Evolutionary conservation across 1,140 invertebrate species (phyloP).

Genomic region (Pararge aegeria): DNA sequence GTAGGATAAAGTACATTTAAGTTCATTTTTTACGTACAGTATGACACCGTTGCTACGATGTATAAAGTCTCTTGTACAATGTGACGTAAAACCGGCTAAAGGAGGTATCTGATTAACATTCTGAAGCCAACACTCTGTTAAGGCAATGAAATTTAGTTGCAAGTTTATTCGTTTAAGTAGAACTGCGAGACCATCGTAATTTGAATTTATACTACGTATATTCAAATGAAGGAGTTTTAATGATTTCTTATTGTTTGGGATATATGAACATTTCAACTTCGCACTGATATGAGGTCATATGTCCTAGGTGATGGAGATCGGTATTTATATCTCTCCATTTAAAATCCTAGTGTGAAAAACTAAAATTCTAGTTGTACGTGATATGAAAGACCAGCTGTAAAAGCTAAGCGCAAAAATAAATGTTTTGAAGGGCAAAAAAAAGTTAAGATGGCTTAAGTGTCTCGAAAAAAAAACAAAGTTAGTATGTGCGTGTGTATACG

Average conservation of each 20-base stretch:
- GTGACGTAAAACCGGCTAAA: not conserved
- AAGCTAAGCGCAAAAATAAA: not conserved
- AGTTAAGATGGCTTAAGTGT: not conserved
- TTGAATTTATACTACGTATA: constrained; percentile 5
- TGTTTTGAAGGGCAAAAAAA: too few relatives aligned
- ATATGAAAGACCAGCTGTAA: not conserved
- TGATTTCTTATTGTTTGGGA: not conserved
- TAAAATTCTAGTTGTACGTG: not conserved
- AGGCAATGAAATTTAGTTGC: not conserved
- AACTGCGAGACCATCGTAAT: not conserved
- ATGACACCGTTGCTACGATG: constrained; percentile 6
- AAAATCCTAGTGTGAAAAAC: constrained; percentile 8
- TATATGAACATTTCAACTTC: not conserved
- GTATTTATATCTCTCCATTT: constrained; percentile 3
- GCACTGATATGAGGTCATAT: constrained; percentile 2
- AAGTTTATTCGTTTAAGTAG: not conserved
- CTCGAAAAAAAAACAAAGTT: too few relatives aligned
- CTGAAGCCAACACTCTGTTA: too few relatives aligned
- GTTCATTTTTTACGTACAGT: constrained; percentile 7
- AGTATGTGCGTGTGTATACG: too few relatives aligned
- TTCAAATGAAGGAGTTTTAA: constrained; percentile 6
- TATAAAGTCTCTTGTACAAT: not conserved
- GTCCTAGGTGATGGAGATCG: constrained; percentile 8
- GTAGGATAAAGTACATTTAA: not conserved
- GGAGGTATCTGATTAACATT: not conserved